These are phyloP conservation scores for Standfussiana lucernea DNA, from an alignment of 2,888 invertebrate species.

Conservation along the genomic window DNA sequence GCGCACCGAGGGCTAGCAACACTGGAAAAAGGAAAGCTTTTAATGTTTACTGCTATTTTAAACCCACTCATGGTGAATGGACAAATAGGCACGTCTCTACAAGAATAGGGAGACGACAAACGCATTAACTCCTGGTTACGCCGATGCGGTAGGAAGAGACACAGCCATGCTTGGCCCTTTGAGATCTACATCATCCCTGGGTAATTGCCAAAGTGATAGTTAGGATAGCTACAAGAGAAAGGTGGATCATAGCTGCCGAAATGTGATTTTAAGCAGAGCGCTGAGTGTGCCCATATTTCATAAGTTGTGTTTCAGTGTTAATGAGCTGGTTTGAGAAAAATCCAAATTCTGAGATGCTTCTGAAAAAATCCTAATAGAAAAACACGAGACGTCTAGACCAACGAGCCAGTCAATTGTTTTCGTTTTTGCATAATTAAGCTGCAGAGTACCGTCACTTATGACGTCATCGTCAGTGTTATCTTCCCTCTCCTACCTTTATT, in stretches of 20 bases:
- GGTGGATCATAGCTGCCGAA: not conserved
- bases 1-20: slow-evolving; percentile 76
- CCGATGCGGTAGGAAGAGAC: not conserved
- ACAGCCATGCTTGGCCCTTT: not conserved
- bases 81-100: no score
- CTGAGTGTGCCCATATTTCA: not conserved
- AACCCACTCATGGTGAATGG: not conserved
- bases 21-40: slow-evolving; percentile 67
- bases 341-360: not conserved
- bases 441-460: not conserved
- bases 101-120: no score
- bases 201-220: not conserved
- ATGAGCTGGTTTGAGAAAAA: not conserved
- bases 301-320: not conserved
- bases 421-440: not conserved
- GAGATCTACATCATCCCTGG: not conserved
- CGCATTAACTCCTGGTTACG: no score
- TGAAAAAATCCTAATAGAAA: not conserved
- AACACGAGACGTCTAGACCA: not conserved
- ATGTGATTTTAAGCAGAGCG: not conserved
- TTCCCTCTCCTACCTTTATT: not conserved
- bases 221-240: not conserved
- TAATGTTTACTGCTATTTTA: not conserved
- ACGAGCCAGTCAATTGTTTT: not conserved
- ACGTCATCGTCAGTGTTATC: not conserved